Evolutionary conservation across 37 sponge, comb jelly and placozoan genomes (phyloP).

Genomic region (Geodia barretti): DNA sequence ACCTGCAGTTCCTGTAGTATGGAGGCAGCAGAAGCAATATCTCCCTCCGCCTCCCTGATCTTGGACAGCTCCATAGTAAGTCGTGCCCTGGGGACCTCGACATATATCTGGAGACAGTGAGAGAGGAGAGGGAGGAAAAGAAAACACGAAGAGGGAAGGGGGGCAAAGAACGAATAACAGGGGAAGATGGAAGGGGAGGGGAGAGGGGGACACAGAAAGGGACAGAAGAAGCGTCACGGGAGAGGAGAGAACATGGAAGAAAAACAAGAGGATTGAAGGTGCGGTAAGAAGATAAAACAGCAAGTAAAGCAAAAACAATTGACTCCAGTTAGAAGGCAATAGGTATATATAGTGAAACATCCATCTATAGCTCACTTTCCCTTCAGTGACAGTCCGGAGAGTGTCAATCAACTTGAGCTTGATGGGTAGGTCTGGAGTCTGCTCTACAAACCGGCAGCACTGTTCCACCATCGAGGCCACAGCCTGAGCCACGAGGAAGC

Average conservation of each 20-base stretch:
- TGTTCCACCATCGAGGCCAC: conserved; percentile 94
- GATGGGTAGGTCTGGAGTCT: conserved; percentile 79
- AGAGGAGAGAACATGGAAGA: neutral
- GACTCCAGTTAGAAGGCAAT: neutral
- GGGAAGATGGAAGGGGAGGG: no score
- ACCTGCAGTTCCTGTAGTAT: conserved; percentile 95
- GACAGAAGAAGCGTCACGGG: no score
- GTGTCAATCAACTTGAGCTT: conserved; percentile 91
- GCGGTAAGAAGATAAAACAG: no score
- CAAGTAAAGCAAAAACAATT: no score
- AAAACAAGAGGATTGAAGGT: no score
- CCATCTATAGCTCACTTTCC: conserved; percentile 66
- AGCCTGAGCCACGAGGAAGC: conserved; percentile 37
- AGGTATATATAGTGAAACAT: neutral
- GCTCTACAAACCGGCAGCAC: conserved; percentile 85
- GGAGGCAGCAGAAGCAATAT: conserved; percentile 79
- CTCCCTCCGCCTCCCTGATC: conserved; percentile 87
- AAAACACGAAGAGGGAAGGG: no score
- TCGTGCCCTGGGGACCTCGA: conserved; percentile 95
- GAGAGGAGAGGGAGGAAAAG: no score
- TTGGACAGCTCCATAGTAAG: conserved; percentile 89
- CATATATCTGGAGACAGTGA: conserved; percentile 87
- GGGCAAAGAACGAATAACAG: no score
- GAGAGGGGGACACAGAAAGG: no score
- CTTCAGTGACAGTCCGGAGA: conserved; percentile 91